Evolutionary conservation across 1,140 invertebrate species (phyloP).

Genomic region (Dreissena rostriformis): DNA sequence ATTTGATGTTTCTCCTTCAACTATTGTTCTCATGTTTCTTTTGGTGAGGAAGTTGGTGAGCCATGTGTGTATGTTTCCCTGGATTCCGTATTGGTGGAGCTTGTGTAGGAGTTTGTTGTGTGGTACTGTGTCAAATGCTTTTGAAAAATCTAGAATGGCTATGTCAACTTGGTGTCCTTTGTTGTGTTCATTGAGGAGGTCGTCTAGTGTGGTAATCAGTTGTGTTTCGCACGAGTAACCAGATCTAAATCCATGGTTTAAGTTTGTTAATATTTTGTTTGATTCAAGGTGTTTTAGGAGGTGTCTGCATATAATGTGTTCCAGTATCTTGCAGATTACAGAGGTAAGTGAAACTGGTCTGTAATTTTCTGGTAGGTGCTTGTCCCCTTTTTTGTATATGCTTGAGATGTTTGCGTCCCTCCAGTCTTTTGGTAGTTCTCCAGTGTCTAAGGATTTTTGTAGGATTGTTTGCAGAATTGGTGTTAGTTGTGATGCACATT

Average conservation of each 20-base stretch:
- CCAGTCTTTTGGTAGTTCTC: slow-evolving; percentile 12
- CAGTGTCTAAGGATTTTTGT: slow-evolving; percentile 1
- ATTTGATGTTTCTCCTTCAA: slow-evolving; percentile 49
- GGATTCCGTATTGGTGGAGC: slow-evolving; percentile 53
- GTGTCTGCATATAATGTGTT: slow-evolving; percentile 57
- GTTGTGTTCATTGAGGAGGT: slow-evolving; percentile 1
- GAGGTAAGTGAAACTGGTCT: slow-evolving; percentile 3
- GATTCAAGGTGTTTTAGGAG: slow-evolving; percentile 37
- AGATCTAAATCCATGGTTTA: slow-evolving; percentile 36
- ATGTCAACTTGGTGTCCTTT: neutral
- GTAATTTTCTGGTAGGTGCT: slow-evolving; percentile 27
- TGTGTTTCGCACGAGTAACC: slow-evolving; percentile 38
- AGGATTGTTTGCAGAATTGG: neutral
- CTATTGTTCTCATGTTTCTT: slow-evolving; percentile 42
- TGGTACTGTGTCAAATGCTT: slow-evolving; percentile 55
- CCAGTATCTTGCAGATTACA: slow-evolving; percentile 22
- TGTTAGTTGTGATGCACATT: slow-evolving; percentile 18
- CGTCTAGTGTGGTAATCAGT: slow-evolving; percentile 9
- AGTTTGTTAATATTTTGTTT: slow-evolving; percentile 18
- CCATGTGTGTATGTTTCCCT: slow-evolving; percentile 47
- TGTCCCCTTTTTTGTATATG: slow-evolving; percentile 19
- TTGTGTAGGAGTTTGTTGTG: slow-evolving; percentile 56
- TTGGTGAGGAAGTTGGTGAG: slow-evolving; percentile 50
- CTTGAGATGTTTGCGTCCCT: neutral
- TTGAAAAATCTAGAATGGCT: slow-evolving; percentile 43